Percentiles rank a stretch among this genome's conserved stretches.
phyloP scores from a whole-genome alignment of 2,113 vertebrate genomes.

The Chloropsis hardwickii region DNA sequence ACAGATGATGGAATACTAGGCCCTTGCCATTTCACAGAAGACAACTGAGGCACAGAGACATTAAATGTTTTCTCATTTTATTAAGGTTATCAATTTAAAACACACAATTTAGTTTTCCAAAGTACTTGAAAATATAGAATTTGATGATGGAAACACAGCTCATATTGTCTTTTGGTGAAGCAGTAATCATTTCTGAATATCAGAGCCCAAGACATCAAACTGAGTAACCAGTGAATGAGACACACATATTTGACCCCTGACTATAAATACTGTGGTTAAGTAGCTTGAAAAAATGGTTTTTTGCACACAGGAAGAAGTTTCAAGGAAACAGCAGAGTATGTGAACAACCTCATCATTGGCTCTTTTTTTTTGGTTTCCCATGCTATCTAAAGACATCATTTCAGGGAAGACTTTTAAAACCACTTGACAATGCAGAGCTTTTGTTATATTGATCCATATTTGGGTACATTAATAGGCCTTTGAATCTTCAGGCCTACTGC shows the following conservation, averaged over 20 bases:
- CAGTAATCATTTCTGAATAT: background rate
- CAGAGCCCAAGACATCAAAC: background rate
- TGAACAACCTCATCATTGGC: background rate
- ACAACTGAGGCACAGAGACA: background rate
- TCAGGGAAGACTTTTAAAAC: background rate
- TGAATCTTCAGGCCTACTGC: background rate
- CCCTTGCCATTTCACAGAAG: background rate
- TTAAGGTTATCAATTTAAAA: background rate
- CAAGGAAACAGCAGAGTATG: background rate
- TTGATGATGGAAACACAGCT: background rate
- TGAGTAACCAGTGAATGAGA: background rate
- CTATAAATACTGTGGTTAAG: background rate
- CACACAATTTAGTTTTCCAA: background rate
- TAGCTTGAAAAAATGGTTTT: background rate
- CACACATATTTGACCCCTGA: background rate
- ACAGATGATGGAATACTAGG: background rate
- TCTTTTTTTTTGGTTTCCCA: background rate
- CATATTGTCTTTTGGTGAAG: background rate
- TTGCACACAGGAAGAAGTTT: background rate
- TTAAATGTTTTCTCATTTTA: background rate
- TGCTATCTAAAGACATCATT: background rate
- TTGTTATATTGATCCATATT: background rate
- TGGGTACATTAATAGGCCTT: background rate
- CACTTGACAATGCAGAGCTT: background rate
- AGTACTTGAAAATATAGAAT: background rate